Base-by-base conservation (phyloP, 2,113 vertebrate species). In the Amblyornis subalaris region DNA sequence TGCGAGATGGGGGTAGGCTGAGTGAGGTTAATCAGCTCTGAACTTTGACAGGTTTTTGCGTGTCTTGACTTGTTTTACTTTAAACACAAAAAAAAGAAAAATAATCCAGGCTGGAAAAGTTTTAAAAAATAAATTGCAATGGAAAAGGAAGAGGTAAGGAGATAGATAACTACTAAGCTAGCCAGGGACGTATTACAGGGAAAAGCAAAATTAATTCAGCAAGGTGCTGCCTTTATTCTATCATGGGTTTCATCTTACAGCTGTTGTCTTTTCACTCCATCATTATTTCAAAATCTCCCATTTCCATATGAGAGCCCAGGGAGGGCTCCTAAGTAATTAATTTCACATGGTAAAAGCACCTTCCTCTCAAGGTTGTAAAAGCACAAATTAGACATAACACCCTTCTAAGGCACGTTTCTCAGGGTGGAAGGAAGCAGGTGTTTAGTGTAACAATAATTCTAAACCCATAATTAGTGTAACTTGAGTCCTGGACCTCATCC, bases 361-460 rank as follows among this genome's bases (percentile, higher is more conserved):
- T 92, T 92, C 35, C 38, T 85, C 81, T 88, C 70, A 71, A 91
- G 71, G 54, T 14, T 93, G 89, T 70, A 85, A 94, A 94, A 91
- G 74, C 67, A 82, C 50, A 91, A 79, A 94, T 91, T 66, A 91
- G 78, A 76, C 38, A 24, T 58, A 79, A 94, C 82, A 90, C 64
- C 47, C 60, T 97, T 94, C 67, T 57, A 44, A 87, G 62, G 38
- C 75, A 93, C 48, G 85, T 92, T 95, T 87, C 66, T 73, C 64
- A 83, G 74, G 84, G 29, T 65, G 0, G 31, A 85, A 85, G 38
- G 62, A 93, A 94, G 84, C 85, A 76, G 85, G 85, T 95, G 89
- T 75, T 95, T 91, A 93, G 75, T 62, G 40, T 96, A 93, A 89
- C 74, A 76, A 73, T 95, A 88, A 93, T 91, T 94, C 94, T 80